Conservation (phyloP, 2,797 vertebrate genomes). For the Orientallactaga sibirica region DNA sequence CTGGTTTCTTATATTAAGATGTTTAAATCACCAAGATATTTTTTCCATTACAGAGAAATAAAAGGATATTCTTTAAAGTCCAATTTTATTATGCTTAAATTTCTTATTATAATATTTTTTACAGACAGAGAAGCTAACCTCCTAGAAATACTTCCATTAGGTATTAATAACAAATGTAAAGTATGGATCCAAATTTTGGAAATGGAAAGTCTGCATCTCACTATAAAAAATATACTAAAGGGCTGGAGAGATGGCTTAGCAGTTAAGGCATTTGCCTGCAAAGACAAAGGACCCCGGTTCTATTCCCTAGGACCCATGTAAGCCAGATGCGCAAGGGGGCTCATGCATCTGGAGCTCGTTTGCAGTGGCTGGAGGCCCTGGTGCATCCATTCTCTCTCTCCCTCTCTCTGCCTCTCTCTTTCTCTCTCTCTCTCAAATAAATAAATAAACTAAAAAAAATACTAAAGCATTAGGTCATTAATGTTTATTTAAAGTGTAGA, state of each 20-base stretch:
- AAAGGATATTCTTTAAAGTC: conserved; percentile 67
- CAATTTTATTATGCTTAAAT: conserved; percentile 70
- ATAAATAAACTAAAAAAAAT: background rate
- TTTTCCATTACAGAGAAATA: conserved; percentile 58
- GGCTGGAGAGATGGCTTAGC: too few species aligned
- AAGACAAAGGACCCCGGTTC: too few species aligned
- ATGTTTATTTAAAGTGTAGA: background rate
- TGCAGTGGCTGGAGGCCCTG: too few species aligned
- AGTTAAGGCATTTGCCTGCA: too few species aligned
- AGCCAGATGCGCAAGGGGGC: too few species aligned
- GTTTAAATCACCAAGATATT: conserved; percentile 56
- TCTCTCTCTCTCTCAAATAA: too few species aligned
- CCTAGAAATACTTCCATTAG: conserved; percentile 27
- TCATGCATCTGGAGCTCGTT: too few species aligned
- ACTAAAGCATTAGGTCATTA: background rate
- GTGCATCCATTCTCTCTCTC: too few species aligned
- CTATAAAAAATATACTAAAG: background rate
- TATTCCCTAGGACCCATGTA: too few species aligned
- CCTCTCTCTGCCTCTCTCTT: too few species aligned
- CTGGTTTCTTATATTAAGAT: conserved; percentile 27
- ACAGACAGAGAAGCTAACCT: conserved; percentile 21
- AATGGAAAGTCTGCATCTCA: background rate
- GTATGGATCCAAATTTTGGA: background rate
- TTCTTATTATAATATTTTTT: conserved; percentile 55
- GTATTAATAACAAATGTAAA: background rate